Evolutionary conservation across 2,797 vertebrate species (phyloP), one percentile per base, ranked within the genome.

Genomic region (Falco biarmicus): DNA sequence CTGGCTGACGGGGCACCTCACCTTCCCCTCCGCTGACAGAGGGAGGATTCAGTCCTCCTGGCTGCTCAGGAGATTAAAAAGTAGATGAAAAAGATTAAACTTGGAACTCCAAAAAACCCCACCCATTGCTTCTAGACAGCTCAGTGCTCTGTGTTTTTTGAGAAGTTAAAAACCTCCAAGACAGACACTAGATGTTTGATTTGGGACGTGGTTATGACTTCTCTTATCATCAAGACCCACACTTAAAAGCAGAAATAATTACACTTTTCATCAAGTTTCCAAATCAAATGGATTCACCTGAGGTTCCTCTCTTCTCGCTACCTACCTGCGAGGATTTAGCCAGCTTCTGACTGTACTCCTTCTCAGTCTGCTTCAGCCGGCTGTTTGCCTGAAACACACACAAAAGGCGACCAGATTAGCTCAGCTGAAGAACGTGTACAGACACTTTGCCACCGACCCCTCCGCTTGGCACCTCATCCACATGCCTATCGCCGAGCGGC

Each of bases 311-410:
- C 66, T 74, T 24, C 53, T 57, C 2, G 7, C 68, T 90, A 96
- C 97, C 94, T 98, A 98, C 98, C 99, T 99, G 98, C 15, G 98
- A 98, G 96, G 98, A 99, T 84, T 98, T 99, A 91, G 98, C 97
- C 91, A 99, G 98, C 96, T 98, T 99, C 97, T 99, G 99, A 77
- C 92, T 95, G 96, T 97, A 98, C 84, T 99, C 99, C 98, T 98
- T 98, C 97, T 99, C 99, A 50, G 98, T 97, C 98, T 99, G 99
- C 98, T 98, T 99, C 98, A 99, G 97, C 97, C 97, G 98, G 98
- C 98, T 98, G 98, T 96, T 99, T 96, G 98, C 98, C 99, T 99
- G 98, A 92, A 98, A 98, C 92, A 97, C 97, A 98, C 77, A 75
- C 24, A 97, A 94, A 96, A 94, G 97, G 97, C 98, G 97, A 97